Evolutionary conservation across 1,140 invertebrate genomes (phyloP).

Genomic region (Drosophila ogumai): DNA sequence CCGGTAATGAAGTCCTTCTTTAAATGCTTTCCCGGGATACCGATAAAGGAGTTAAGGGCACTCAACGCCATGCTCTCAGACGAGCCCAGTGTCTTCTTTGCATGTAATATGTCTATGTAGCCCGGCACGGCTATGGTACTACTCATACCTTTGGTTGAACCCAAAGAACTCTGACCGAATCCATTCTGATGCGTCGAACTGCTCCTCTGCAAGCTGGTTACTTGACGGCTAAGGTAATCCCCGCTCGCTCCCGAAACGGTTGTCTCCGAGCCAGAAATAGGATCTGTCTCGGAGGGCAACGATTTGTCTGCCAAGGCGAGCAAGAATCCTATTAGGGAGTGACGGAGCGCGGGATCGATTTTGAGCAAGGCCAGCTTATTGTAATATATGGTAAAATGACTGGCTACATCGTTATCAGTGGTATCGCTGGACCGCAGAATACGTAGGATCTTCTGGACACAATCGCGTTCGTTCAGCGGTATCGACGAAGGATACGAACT

Average conservation of each 20-base stretch:
- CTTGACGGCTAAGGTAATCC: neutral
- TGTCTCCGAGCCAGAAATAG: neutral
- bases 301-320: slow-evolving; percentile 1
- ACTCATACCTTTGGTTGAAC: slow-evolving; percentile 1
- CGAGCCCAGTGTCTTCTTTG: slow-evolving; percentile 45
- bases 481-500: too few relatives aligned
- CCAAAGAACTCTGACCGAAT: slow-evolving; percentile 35
- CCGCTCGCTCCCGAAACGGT: neutral
- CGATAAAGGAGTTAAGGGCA: slow-evolving; percentile 92
- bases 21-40: slow-evolving; percentile 91
- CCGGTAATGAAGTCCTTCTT: slow-evolving; percentile 88
- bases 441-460: slow-evolving; percentile 1
- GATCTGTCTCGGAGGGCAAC: neutral
- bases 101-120: slow-evolving; percentile 18
- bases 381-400: slow-evolving; percentile 1
- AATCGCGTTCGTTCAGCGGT: slow-evolving; percentile 5
- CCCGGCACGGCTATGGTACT: slow-evolving; percentile 4
- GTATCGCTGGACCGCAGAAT: neutral
- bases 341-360: neutral
- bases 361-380: neutral
- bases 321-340: slow-evolving; percentile 6
- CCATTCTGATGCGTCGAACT: neutral
- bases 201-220: too few relatives aligned
- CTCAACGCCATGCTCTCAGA: slow-evolving; percentile 88
- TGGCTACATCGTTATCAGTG: neutral